Evolutionary conservation across 1,140 invertebrate genomes (phyloP), one percentile per base, ranked within the genome.

Genomic region (Eurosta solidaginis): DNA sequence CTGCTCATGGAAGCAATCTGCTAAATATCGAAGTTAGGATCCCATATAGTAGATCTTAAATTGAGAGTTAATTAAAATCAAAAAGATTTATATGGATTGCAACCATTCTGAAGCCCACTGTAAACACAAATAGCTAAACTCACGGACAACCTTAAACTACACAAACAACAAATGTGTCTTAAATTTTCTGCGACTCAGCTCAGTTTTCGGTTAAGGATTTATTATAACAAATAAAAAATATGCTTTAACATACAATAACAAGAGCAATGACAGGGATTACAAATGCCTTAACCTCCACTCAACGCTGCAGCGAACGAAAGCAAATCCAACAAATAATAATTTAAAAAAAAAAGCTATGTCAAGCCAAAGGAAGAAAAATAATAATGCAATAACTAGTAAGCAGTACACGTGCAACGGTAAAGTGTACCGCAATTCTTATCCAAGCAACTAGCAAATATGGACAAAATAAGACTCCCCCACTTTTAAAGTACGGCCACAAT

Each of bases 241-340:
- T 5, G 14, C n/a, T 12, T 9, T 36, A n/a, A 3, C 6, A 40
- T 2, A 10, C 22, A 68, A 52, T 22, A 52, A 40, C 47, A 74
- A 76, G 50, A 78, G 63, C 42, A 76, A 76, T 74, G 73, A 78
- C 40, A 63, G 59, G 49, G 76, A 63, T 40, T 49, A 47, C 47
- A 74, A 78, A 52, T 50, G 52, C 50, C 17, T 2, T 4, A 33
- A 59, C 54, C 33, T 17, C 0, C 29, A 1, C 17, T 9, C 40
- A 68, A 68, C 17, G 40, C n/a, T n/a, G n/a, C n/a, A 40, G 33
- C 27, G 29, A 68, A 68, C n/a, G 22, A 12, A 68, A 40, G 20
- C n/a, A 54, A 54, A 20, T 9, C n/a, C 59, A 68, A 40, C 33
- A 59, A 33, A 59, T 59, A 59, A 33, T 29, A 59, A 59, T n/a